Base-by-base conservation (phyloP, 2,888 invertebrate species). In the Xestia sexstrigata region DNA sequence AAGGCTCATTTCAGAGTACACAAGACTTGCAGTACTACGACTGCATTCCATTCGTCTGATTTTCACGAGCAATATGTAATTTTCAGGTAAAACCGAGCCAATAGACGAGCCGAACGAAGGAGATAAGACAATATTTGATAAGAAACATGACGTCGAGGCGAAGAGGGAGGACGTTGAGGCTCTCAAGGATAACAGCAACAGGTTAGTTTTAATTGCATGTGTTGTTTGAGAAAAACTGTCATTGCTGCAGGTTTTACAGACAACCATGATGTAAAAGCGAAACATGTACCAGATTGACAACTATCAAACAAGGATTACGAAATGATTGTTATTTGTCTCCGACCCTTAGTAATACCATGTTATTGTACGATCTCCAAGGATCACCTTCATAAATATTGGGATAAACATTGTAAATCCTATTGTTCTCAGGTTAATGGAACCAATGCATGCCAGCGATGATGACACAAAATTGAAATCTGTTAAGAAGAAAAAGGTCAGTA, bases 341-440 rank as follows among this genome's bases (percentile, higher is more conserved):
- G n/a, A n/a, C 11, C n/a, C n/a, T 52, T 11, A 11, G n/a, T 23
- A 52, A 11, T n/a, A 13, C 5, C n/a, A 13, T n/a, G 55, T 13
- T 26, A n/a, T 5, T 30, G 17, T 8, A 60, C 17, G 30, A 60
- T 17, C 26, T 26, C 17, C 30, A 5, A 15, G 17, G 30, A 9
- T n/a, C n/a, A 30, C 2, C 9, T 60, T 30, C 30, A 60, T 30
- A 20, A 30, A 30, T 60, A 7, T 26, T 26, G 15, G 26, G 6
- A 26, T 6, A 26, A 26, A 58, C 1, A 35, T 62, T 20, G 9
- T 62, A 62, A 65, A 42, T 42, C 0, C 0, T 62, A 5, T 65
- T 47, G 15, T 77, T 92, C 89, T 26, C 89, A 95, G 95, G 81
- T 90, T 93, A 78, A 90, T 93, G 88, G 92, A 93, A 71, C 89